These are phyloP conservation scores for Parambassis ranga DNA, from an alignment of 2,797 vertebrate species.

Conservation along the genomic window DNA sequence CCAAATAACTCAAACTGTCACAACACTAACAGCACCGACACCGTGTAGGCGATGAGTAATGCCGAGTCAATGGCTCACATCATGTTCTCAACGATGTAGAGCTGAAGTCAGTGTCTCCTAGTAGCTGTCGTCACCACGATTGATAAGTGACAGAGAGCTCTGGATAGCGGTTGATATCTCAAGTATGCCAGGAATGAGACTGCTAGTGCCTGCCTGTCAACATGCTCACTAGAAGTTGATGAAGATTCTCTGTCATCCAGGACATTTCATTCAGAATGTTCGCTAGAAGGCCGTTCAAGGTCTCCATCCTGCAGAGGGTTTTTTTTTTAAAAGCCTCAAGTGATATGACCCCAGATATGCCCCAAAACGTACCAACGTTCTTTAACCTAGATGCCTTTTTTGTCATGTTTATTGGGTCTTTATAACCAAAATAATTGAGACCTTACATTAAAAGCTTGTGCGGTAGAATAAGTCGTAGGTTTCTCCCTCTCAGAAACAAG, in stretches of 20 bases:
- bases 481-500: background rate
- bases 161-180: background rate
- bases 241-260: too few relatives aligned
- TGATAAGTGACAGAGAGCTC: background rate
- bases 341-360: too few relatives aligned
- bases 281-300: background rate
- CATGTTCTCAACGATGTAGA: too few relatives aligned
- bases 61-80: background rate
- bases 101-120: background rate
- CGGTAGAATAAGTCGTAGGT: too few relatives aligned
- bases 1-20: background rate
- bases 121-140: background rate
- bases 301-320: background rate
- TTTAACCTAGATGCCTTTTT: too few relatives aligned
- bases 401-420: too few relatives aligned
- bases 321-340: too few relatives aligned
- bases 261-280: background rate
- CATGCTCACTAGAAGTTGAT: background rate
- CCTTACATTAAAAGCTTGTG: too few relatives aligned
- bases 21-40: constrained; percentile 1
- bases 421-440: too few relatives aligned
- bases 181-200: constrained; percentile 23
- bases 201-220: background rate
- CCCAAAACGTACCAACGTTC: too few relatives aligned
- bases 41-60: background rate